phyloP scores from a whole-genome alignment of 2,797 vertebrate species.

The Tenualosa thibaudeaui region DNA sequence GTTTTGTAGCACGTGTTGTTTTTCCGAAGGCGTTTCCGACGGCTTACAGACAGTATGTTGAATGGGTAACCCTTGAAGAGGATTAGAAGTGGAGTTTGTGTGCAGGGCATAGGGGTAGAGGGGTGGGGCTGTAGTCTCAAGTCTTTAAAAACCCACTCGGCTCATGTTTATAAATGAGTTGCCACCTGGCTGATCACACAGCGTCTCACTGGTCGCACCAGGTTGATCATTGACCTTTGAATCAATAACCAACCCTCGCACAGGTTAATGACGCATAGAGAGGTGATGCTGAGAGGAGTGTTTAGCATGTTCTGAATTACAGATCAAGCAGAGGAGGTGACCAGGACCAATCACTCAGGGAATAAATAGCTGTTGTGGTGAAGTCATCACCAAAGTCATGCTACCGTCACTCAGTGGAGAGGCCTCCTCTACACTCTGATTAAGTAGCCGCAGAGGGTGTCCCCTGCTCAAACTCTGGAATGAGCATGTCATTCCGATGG shows the following conservation, averaged over 20 bases:
- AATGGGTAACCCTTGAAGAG: background rate
- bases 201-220: background rate
- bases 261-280: slow-evolving; percentile 1
- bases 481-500: background rate
- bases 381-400: background rate
- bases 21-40: background rate
- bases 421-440: background rate
- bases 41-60: background rate
- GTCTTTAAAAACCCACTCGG: background rate
- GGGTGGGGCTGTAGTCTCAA: background rate
- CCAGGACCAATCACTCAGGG: background rate
- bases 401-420: background rate
- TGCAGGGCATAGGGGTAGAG: too few species aligned
- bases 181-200: background rate
- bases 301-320: background rate
- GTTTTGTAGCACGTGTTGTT: background rate
- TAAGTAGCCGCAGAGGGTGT: background rate
- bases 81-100: background rate
- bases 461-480: background rate
- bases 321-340: background rate
- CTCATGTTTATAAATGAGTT: slow-evolving; percentile 22
- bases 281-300: background rate
- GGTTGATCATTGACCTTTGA: slow-evolving; percentile 20
- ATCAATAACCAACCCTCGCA: background rate
- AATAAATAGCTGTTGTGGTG: background rate